A percentile compares a stretch with the other conserved stretches of the same genome.
Evolutionary conservation across 2,888 invertebrate genomes (phyloP).

Genomic region (Notodonta dromedarius): DNA sequence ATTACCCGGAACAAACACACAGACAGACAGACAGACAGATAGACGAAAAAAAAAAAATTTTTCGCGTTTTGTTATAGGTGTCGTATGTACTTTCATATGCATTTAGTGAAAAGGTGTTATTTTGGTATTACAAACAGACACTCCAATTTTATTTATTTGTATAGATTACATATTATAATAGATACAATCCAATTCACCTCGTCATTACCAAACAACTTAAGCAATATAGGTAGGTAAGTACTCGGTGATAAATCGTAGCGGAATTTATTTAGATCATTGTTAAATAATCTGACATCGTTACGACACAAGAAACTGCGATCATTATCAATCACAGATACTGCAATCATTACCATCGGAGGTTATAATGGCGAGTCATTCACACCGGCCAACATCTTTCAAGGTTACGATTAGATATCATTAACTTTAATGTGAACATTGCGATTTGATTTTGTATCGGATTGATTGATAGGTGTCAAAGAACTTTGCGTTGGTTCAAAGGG

Average conservation of each 20-base stretch:
- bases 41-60: no score
- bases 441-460: conserved; percentile 15
- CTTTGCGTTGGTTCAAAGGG: conserved; percentile 16
- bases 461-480: conserved; percentile 22
- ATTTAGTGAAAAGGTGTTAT: no score
- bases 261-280: conserved; percentile 42
- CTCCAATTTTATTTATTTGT: no score
- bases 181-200: not conserved
- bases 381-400: conserved; percentile 35
- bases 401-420: conserved; percentile 36
- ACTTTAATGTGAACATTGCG: conserved; percentile 20
- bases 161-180: no score
- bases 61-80: no score
- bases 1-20: no score
- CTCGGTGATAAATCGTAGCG: not conserved
- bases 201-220: conserved; percentile 2
- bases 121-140: no score
- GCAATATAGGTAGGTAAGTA: not conserved
- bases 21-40: no score
- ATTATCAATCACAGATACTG: conserved; percentile 35
- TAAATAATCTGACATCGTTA: conserved; percentile 49
- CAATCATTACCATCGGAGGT: not conserved
- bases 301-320: conserved; percentile 47
- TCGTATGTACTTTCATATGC: no score
- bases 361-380: conserved; percentile 47